Conservation (phyloP, 23 tunicate species). For the Styela plicata region DNA sequence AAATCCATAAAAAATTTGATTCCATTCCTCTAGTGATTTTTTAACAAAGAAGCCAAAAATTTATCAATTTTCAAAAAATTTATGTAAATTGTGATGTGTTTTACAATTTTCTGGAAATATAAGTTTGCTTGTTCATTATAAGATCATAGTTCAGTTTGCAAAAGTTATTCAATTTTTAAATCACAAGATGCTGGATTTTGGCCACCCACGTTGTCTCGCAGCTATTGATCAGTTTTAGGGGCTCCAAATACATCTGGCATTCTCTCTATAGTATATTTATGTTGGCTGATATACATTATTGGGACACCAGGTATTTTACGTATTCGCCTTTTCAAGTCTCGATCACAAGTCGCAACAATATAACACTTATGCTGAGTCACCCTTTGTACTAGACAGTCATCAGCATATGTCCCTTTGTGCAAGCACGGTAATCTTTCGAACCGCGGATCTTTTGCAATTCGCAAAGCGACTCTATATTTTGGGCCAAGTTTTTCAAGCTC, state of each 20-base stretch:
- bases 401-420: slow-evolving; percentile 97
- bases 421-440: slow-evolving; percentile 84
- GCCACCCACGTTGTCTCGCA: too few species aligned
- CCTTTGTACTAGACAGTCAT: slow-evolving; percentile 94
- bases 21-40: too few species aligned
- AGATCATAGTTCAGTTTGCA: too few species aligned
- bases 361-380: slow-evolving; percentile 96
- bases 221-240: slow-evolving; percentile 81
- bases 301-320: slow-evolving; percentile 96
- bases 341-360: slow-evolving; percentile 95
- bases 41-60: too few species aligned
- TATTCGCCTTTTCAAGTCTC: slow-evolving; percentile 92
- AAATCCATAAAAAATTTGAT: too few species aligned
- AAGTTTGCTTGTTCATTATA: too few species aligned
- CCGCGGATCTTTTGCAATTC: slow-evolving; percentile 89
- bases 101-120: too few species aligned
- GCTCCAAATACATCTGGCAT: slow-evolving; percentile 99
- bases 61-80: too few species aligned
- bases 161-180: too few species aligned
- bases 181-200: too few species aligned
- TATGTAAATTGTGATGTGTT: too few species aligned
- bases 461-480: slow-evolving; percentile 67
- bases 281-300: slow-evolving; percentile 86
- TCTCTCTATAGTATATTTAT: slow-evolving; percentile 89
- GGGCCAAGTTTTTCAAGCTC: slow-evolving; percentile 95